phyloP scores from a whole-genome alignment of 35 echinoderm and acorn worm genomes.

The Apostichopus japonicus region DNA sequence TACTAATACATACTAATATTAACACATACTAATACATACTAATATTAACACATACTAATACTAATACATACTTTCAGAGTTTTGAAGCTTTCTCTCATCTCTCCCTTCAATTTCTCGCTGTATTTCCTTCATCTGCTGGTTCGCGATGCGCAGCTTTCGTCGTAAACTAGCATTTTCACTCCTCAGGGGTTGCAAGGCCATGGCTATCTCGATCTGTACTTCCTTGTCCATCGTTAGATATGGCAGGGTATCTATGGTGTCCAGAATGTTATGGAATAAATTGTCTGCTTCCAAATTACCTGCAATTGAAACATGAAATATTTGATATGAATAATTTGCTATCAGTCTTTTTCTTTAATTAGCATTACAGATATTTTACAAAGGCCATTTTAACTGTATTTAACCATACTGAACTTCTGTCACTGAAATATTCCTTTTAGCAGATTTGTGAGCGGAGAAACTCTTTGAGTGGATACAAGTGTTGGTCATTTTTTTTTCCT shows the following conservation, averaged over 20 bases:
- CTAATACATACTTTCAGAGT: slow-evolving; percentile 47
- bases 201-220: slow-evolving; percentile 75
- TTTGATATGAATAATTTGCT: too few species aligned
- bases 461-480: too few species aligned
- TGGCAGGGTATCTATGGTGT: slow-evolving; percentile 79
- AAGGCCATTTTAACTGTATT: too few species aligned
- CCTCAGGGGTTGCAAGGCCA: slow-evolving; percentile 88
- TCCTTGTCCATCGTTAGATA: slow-evolving; percentile 60
- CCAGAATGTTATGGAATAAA: slow-evolving; percentile 69
- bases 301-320: slow-evolving; percentile 30
- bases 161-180: slow-evolving; percentile 90
- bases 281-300: slow-evolving; percentile 69
- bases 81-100: not conserved
- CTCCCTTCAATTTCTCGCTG: slow-evolving; percentile 47
- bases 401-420: too few species aligned
- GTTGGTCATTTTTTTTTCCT: too few species aligned
- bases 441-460: too few species aligned
- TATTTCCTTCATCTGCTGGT: slow-evolving; percentile 72
- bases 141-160: slow-evolving; percentile 79
- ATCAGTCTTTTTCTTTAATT: too few species aligned
- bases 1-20: too few species aligned
- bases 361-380: too few species aligned
- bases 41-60: too few species aligned
- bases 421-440: too few species aligned
- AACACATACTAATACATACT: too few species aligned